A percentile compares a stretch with the other conserved stretches of the same genome.
These are phyloP conservation scores for Gnathonemus longibarbis DNA, from an alignment of 2,113 vertebrate genomes.

Conservation along the genomic window DNA sequence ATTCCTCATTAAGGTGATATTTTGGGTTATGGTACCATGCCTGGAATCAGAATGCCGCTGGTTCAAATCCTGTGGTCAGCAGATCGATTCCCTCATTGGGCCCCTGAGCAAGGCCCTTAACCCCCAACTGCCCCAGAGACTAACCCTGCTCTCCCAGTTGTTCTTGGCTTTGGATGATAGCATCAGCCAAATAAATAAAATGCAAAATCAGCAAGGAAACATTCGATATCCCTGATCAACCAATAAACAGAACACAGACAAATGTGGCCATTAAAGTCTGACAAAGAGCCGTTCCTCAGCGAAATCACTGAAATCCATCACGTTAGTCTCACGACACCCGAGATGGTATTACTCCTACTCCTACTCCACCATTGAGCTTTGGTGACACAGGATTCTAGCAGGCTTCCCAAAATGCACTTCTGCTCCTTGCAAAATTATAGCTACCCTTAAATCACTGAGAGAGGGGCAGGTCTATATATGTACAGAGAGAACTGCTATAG, in stretches of 20 bases:
- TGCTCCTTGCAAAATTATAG: neutral
- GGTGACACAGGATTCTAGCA: slow-evolving; percentile 21
- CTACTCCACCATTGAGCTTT: neutral
- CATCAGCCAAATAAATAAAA: neutral
- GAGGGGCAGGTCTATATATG: neutral
- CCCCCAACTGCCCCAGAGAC: neutral
- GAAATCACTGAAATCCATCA: neutral
- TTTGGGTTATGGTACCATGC: neutral
- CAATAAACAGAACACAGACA: neutral
- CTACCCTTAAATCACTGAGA: neutral
- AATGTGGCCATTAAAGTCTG: neutral
- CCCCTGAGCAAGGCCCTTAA: neutral
- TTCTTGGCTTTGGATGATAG: neutral
- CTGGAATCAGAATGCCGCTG: neutral
- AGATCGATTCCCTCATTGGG: neutral
- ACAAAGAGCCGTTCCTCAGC: neutral
- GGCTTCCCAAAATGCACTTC: slow-evolving; percentile 29
- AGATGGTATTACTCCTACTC: neutral
- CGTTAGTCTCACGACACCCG: neutral
- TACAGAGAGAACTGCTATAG: neutral
- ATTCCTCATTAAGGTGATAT: neutral
- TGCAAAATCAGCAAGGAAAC: neutral
- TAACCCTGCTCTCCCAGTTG: neutral
- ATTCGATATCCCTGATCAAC: neutral
- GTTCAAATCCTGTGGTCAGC: neutral